phyloP scores from a whole-genome alignment of 64 coral and sea anemone species.

The Actinia equina region DNA sequence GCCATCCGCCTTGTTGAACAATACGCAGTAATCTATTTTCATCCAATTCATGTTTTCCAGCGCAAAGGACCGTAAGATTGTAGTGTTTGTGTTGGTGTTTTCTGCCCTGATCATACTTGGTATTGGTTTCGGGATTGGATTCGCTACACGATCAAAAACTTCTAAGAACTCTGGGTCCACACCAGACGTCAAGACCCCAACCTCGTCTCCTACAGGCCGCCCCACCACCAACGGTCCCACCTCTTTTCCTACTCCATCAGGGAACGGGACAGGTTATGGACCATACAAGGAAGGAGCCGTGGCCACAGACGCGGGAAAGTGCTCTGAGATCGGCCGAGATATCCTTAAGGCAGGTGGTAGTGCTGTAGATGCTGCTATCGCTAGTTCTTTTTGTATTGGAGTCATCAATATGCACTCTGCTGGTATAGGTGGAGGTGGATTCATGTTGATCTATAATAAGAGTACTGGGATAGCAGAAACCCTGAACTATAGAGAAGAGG shows the following conservation, averaged over 20 bases:
- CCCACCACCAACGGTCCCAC: constrained; percentile 15
- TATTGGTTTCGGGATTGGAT: constrained; percentile 7
- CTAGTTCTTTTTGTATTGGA: constrained; percentile 78
- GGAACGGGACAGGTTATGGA: constrained; percentile 43
- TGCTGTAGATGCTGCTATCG: constrained; percentile 77
- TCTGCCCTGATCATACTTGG: neutral
- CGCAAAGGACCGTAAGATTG: neutral
- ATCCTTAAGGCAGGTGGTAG: constrained; percentile 65
- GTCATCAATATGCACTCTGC: constrained; percentile 92
- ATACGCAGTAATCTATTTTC: neutral
- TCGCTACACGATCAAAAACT: neutral
- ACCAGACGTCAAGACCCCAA: neutral
- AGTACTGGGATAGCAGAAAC: constrained; percentile 49
- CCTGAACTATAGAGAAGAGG: constrained; percentile 91
- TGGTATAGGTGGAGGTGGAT: constrained; percentile 88
- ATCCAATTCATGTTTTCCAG: neutral
- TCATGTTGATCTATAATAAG: constrained; percentile 82
- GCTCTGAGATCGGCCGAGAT: constrained; percentile 79
- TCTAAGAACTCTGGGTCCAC: neutral
- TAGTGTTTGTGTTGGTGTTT: neutral
- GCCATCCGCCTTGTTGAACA: too few relatives aligned
- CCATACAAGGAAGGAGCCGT: constrained; percentile 66
- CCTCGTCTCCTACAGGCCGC: neutral
- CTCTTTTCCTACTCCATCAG: constrained; percentile 16
- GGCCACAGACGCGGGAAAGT: constrained; percentile 72